phyloP scores from a whole-genome alignment of 2,888 invertebrate species.

The Patella depressa region DNA sequence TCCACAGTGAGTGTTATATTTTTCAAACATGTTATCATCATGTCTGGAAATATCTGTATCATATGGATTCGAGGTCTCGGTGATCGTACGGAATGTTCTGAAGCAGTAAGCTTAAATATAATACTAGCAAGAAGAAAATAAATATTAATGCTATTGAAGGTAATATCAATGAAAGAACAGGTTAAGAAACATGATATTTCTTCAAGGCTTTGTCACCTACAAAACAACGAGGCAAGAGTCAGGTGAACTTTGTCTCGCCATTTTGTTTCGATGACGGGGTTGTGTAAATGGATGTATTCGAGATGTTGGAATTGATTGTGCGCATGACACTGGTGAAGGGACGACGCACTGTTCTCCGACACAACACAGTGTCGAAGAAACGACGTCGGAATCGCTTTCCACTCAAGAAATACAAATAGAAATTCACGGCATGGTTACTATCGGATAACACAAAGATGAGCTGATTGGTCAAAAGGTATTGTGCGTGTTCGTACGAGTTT shows the following conservation, averaged over 20 bases:
- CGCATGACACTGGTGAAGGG: slow-evolving; percentile 24
- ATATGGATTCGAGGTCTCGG: no score
- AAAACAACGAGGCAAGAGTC: background rate
- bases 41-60: no score
- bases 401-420: slow-evolving; percentile 23
- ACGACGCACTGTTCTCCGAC: background rate
- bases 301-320: slow-evolving; percentile 22
- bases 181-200: no score
- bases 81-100: no score
- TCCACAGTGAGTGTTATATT: no score
- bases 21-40: no score
- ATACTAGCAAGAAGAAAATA: no score
- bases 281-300: slow-evolving; percentile 24
- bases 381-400: slow-evolving; percentile 17
- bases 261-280: slow-evolving; percentile 11
- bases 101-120: no score
- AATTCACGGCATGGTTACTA: slow-evolving; percentile 21
- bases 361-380: slow-evolving; percentile 18
- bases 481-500: slow-evolving; percentile 38
- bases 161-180: no score
- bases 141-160: no score
- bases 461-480: slow-evolving; percentile 45
- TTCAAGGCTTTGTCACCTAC: no score
- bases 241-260: slow-evolving; percentile 6
- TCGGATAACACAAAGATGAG: slow-evolving; percentile 21